A percentile compares a stretch with the other conserved stretches of the same genome.
phyloP scores from a whole-genome alignment of 2,113 vertebrate genomes.

The Bubalus kerabau region DNA sequence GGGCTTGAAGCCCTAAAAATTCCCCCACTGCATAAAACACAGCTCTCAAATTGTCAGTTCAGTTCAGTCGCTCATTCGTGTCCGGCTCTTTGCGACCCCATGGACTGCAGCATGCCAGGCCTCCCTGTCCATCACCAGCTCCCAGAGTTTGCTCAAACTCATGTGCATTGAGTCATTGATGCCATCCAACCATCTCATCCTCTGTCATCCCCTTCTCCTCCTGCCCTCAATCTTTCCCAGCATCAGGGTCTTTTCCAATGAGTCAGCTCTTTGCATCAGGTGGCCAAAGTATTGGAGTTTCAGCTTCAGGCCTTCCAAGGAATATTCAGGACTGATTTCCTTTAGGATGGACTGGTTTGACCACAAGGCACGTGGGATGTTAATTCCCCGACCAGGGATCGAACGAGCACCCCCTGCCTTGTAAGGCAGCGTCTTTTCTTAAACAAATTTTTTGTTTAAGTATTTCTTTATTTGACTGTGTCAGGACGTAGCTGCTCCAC shows the following conservation, averaged over 20 bases:
- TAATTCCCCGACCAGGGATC: background rate
- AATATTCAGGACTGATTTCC: background rate
- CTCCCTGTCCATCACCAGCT: accelerated
- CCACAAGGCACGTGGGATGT: background rate
- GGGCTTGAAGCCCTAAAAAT: background rate
- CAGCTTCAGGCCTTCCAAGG: background rate
- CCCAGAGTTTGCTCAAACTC: accelerated
- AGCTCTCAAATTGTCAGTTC: background rate
- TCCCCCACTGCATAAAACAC: accelerated
- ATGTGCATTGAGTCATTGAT: accelerated
- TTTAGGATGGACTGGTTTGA: background rate
- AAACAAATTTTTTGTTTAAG: background rate
- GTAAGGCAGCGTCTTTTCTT: background rate
- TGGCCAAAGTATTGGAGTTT: accelerated
- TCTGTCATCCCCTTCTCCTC: background rate
- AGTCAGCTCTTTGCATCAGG: background rate
- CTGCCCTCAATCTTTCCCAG: background rate
- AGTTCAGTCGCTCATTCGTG: background rate
- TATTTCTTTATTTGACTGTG: background rate
- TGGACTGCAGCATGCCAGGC: accelerated
- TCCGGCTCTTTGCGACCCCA: accelerated
- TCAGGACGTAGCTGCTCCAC: accelerated
- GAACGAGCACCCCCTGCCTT: background rate
- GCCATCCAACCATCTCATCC: background rate
- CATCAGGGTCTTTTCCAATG: background rate